phyloP scores from a whole-genome alignment of 2,113 vertebrate genomes.

The Paraplagusia blochii region DNA sequence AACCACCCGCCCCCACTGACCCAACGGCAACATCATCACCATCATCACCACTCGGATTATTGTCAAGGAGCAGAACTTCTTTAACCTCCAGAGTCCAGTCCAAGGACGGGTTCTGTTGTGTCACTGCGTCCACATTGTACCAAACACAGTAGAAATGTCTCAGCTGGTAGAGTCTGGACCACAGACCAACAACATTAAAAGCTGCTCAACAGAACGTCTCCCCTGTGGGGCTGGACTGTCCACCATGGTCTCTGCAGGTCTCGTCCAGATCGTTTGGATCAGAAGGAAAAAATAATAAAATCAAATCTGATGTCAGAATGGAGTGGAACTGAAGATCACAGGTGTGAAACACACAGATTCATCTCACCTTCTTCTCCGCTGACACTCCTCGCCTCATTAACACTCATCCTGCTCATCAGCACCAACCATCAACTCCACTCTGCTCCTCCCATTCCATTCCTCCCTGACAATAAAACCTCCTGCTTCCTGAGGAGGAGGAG shows the following conservation, averaged over 20 bases:
- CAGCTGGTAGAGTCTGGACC: no score
- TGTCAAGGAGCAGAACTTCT: neutral
- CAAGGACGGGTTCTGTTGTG: no score
- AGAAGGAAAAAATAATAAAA: constrained; percentile 4
- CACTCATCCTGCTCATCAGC: neutral
- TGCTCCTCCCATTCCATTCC: neutral
- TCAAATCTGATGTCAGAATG: constrained; percentile 2
- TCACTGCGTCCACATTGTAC: no score
- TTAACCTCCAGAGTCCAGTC: neutral
- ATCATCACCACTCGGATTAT: neutral
- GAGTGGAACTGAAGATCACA: neutral
- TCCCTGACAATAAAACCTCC: neutral
- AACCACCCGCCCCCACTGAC: neutral
- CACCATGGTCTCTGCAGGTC: neutral
- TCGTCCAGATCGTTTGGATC: constrained; percentile 24
- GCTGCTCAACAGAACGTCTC: constrained; percentile 2
- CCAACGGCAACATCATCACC: neutral
- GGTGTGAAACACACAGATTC: constrained; percentile 2
- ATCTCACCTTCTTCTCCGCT: constrained; percentile 2
- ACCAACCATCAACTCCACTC: neutral
- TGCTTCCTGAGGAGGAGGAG: no score
- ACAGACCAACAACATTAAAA: no score
- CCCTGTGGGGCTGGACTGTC: neutral
- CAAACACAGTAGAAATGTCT: no score
- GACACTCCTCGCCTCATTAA: constrained; percentile 11